These are phyloP conservation scores for Gymnorhina tibicen DNA, from an alignment of 2,113 vertebrate species.

Conservation along the genomic window DNA sequence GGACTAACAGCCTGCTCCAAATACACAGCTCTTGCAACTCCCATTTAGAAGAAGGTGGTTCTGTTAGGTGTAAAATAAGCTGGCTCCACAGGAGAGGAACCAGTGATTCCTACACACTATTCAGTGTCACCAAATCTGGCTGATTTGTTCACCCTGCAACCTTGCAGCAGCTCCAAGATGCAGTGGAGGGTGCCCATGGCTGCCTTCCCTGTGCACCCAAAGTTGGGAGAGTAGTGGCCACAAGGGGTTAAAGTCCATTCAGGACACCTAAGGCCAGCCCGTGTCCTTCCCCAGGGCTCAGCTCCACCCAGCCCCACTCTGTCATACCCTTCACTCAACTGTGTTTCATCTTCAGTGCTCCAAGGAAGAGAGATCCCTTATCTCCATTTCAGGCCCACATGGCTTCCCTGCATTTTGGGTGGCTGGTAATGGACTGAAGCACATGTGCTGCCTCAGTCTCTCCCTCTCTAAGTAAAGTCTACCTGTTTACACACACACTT, in stretches of 20 bases:
- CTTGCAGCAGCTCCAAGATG: background rate
- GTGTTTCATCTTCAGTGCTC: background rate
- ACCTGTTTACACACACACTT: background rate
- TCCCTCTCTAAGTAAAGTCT: background rate
- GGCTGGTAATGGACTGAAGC: background rate
- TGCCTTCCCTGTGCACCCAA: fast-evolving
- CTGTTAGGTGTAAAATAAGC: background rate
- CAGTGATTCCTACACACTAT: background rate
- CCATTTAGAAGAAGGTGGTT: background rate
- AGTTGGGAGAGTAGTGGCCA: fast-evolving
- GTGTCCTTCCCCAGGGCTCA: background rate
- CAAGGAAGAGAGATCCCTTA: background rate
- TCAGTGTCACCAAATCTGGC: background rate
- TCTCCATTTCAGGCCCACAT: fast-evolving
- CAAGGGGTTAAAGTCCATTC: background rate
- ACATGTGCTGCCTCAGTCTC: fast-evolving
- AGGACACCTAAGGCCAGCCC: background rate
- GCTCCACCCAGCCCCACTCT: background rate
- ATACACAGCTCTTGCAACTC: background rate
- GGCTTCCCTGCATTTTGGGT: background rate
- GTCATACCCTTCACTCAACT: background rate
- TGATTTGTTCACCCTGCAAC: background rate
- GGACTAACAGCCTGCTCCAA: background rate
- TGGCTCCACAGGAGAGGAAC: background rate
- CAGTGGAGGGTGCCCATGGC: fast-evolving